These are phyloP conservation scores for Apaloderma vittatum DNA, from an alignment of 2,113 vertebrate genomes.

Conservation along the genomic window DNA sequence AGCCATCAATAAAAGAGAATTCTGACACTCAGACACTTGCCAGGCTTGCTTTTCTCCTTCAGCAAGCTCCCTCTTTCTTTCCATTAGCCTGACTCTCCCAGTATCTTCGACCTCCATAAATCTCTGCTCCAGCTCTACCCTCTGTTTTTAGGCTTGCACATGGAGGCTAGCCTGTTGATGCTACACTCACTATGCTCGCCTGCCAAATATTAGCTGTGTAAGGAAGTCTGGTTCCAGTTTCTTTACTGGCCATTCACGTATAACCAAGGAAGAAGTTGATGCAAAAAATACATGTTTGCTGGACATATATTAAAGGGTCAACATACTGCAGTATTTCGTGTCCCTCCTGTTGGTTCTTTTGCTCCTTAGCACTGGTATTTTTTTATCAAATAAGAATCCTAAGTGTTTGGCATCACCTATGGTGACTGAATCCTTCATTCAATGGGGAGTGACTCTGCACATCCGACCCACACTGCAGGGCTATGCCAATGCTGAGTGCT, in stretches of 20 bases:
- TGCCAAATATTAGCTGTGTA: not conserved
- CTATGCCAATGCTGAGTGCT: not conserved
- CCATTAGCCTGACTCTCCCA: not conserved
- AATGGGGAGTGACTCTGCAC: not conserved
- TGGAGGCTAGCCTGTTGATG: not conserved
- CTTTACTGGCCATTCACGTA: not conserved
- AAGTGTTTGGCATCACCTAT: not conserved
- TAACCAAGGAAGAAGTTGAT: not conserved
- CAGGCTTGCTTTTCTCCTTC: not conserved
- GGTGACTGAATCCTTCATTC: not conserved
- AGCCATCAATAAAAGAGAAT: conserved; percentile 28
- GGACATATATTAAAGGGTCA: accelerated
- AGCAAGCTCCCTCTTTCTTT: not conserved
- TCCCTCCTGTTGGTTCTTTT: not conserved
- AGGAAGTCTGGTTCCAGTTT: not conserved
- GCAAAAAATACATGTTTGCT: accelerated
- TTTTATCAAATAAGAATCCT: conserved; percentile 2
- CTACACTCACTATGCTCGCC: not conserved
- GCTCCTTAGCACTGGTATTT: not conserved
- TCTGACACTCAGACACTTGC: conserved; percentile 11
- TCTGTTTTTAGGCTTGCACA: not conserved
- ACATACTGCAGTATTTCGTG: not conserved
- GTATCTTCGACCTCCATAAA: not conserved
- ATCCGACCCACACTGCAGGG: not conserved
- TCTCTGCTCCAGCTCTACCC: not conserved